phyloP scores from a whole-genome alignment of 2,888 invertebrate genomes.

The Drosophila flavopinicola region DNA sequence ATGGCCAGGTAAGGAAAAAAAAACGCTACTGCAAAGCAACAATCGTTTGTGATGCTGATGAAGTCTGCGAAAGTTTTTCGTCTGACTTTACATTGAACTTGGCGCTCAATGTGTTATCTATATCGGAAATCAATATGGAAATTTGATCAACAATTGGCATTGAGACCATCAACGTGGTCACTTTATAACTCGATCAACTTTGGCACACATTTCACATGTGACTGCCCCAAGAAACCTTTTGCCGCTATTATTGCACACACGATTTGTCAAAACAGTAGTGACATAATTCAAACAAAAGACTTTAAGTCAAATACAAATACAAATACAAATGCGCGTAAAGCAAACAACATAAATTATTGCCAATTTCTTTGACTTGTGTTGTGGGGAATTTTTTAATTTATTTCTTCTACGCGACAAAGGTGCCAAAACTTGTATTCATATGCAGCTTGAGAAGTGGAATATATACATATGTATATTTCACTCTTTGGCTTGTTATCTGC shows the following conservation, averaged over 20 bases:
- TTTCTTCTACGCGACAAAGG: slow-evolving; percentile 7
- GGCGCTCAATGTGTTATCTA: slow-evolving; percentile 4
- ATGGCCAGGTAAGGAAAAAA: slow-evolving; percentile 8
- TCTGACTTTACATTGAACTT: slow-evolving; percentile 48
- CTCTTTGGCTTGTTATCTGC: slow-evolving; percentile 11
- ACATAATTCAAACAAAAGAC: slow-evolving; percentile 58
- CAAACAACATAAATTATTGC: slow-evolving; percentile 48
- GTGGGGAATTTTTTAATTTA: slow-evolving; percentile 15
- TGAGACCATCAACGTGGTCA: slow-evolving; percentile 17
- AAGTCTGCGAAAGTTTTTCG: slow-evolving; percentile 53
- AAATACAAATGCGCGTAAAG: too few species aligned
- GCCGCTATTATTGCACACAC: slow-evolving; percentile 11
- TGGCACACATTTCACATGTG: slow-evolving; percentile 48
- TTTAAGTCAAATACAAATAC: slow-evolving; percentile 4
- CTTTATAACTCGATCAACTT: slow-evolving; percentile 23
- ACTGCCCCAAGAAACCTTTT: slow-evolving; percentile 23
- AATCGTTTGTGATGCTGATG: background rate
- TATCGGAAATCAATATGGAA: slow-evolving; percentile 7
- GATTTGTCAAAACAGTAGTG: slow-evolving; percentile 50
- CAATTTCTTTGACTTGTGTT: slow-evolving; percentile 20
- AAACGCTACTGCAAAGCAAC: slow-evolving; percentile 7
- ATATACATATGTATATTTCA: slow-evolving; percentile 18
- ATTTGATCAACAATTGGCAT: slow-evolving; percentile 4
- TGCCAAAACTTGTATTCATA: slow-evolving; percentile 33
- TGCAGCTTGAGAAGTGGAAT: slow-evolving; percentile 13